These are phyloP conservation scores for Alcis repandata DNA, from an alignment of 2,888 invertebrate genomes.

Conservation along the genomic window DNA sequence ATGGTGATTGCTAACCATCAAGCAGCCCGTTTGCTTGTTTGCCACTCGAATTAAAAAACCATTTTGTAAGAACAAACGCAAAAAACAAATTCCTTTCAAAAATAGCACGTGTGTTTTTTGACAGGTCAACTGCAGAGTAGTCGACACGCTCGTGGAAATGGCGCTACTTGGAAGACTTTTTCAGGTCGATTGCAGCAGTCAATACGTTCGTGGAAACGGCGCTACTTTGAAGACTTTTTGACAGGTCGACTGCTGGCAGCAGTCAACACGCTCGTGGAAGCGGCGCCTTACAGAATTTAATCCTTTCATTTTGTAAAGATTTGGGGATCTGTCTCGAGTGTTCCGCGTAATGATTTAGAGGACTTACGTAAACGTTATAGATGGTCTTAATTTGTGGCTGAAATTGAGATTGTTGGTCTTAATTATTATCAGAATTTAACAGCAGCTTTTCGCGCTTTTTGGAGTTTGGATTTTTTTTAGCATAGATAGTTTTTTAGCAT, in stretches of 20 bases:
- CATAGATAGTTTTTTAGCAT: too few relatives aligned
- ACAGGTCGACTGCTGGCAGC: neutral
- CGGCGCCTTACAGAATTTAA: constrained; percentile 15
- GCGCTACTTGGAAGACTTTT: too few relatives aligned
- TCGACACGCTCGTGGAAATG: too few relatives aligned
- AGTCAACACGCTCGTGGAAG: neutral
- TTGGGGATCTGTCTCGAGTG: constrained; percentile 22
- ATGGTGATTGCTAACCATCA: too few relatives aligned
- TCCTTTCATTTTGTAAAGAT: constrained; percentile 31
- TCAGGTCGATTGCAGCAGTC: too few relatives aligned
- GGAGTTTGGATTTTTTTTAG: too few relatives aligned
- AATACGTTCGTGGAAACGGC: neutral
- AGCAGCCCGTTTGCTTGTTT: too few relatives aligned
- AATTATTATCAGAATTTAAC: neutral
- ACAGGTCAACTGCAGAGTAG: too few relatives aligned
- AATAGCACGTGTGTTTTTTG: too few relatives aligned
- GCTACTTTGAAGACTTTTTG: neutral
- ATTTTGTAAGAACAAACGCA: too few relatives aligned
- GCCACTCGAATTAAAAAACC: too few relatives aligned
- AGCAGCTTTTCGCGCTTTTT: neutral
- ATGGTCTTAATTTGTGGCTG: constrained; percentile 12
- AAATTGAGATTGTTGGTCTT: neutral
- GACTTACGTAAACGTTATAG: constrained; percentile 16
- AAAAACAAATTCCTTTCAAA: too few relatives aligned
- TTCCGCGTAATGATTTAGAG: constrained; percentile 29